Evolutionary conservation across 2,888 invertebrate genomes (phyloP), one percentile per base, ranked within the genome.

Genomic region (Hesperia comma): DNA sequence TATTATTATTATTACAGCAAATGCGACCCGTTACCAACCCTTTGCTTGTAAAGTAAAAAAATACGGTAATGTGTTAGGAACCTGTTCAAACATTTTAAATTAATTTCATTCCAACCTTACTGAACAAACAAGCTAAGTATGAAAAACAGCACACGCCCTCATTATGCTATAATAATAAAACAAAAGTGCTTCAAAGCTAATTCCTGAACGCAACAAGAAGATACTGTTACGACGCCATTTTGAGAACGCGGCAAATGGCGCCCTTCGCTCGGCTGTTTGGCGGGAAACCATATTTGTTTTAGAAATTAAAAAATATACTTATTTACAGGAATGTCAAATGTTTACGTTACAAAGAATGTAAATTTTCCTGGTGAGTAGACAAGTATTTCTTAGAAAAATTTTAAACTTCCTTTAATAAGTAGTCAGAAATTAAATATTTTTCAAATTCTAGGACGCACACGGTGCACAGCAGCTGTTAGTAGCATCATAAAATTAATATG

Each of bases 181-280:
- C 74, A 74, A 74, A 76, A 74, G 71, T 69, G 72, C 71, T 72
- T 71, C 54, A 69, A 71, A 74, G 73, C 74, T 78, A 78, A 79
- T 76, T 77, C 74, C 71, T 72, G 70, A 68, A 63, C 69, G 69
- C 69, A 76, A 78, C 77, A 71, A 77, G 77, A 61, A 81, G 77
- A 77, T 79, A 80, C 74, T 76, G 75, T 80, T 78, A 80, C 77
- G 69, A 69, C 57, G 67, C 81, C 79, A 80, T 80, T 80, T 81
- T 80, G 77, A 71, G 71, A 80, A 75, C 72, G 71, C 70, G 69
- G 76, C 71, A 77, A 76, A 80, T 77, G 77, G 77, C 77, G 73
- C 68, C 68, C 67, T 70, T 69, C 55, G 57, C 53, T n/a, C 40
- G 37, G 72, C 69, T 70, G 68, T 74, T 75, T 73, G 74, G 74